Evolutionary conservation across 2,113 vertebrate genomes (phyloP).

Genomic region (Phylloscopus trochiloides): DNA sequence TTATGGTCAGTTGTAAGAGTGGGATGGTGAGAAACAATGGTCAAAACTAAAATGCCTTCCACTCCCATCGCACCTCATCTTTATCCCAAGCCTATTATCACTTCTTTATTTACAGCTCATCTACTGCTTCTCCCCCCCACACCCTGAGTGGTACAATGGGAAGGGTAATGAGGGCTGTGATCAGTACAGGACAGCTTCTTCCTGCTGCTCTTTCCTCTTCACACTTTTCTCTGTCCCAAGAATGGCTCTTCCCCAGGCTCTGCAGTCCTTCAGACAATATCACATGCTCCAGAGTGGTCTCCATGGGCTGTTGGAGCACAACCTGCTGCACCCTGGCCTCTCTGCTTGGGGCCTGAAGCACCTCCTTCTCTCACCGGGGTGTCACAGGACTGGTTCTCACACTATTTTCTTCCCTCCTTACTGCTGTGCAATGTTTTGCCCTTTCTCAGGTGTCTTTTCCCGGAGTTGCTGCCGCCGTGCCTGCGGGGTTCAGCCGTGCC

Average conservation of each 20-base stretch:
- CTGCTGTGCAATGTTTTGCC: accelerated
- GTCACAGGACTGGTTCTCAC: background rate
- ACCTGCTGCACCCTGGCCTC: accelerated
- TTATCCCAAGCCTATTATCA: background rate
- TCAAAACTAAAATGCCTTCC: background rate
- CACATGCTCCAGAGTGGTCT: background rate
- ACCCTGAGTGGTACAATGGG: too few species aligned
- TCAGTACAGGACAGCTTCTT: background rate
- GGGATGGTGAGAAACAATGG: background rate
- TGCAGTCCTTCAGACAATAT: background rate
- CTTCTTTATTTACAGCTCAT: background rate
- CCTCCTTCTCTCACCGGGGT: background rate
- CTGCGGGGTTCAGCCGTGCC: accelerated
- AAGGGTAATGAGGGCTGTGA: background rate
- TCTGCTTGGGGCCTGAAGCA: accelerated
- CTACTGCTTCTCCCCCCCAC: accelerated
- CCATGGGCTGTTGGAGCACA: background rate
- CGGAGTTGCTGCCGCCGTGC: accelerated
- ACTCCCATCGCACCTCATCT: background rate
- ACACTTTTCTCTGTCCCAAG: background rate
- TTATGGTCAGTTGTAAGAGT: background rate
- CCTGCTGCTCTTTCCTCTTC: background rate
- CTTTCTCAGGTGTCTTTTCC: background rate
- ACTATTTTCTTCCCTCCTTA: background rate
- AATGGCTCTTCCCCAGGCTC: background rate